Evolutionary conservation across 23 tunicate species (phyloP), one percentile per base, ranked within the genome.

Genomic region (Ciona savignyi): DNA sequence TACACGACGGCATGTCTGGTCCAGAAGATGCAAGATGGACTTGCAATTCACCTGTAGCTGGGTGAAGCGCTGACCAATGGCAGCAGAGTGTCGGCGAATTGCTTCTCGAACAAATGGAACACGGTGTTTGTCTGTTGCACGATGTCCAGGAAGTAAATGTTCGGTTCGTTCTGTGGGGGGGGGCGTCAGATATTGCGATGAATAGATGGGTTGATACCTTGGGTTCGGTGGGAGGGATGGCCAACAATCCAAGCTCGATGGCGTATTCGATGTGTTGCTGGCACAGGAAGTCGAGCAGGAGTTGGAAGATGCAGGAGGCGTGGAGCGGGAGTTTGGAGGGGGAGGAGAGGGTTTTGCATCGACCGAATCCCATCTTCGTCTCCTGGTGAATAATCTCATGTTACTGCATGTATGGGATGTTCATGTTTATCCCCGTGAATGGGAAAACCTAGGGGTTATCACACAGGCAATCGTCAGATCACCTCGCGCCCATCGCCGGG

Each of bases 91-190:
- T 93, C 98, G 63, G 84, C 87, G 33, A 93, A 93, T 72, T 93
- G 98, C 70, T 93, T 93, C 51, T 93, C 98, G 63, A 93, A 93
- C 66, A 93, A 70, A 74, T 93, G 98, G 60, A 86, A 93, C 11
- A 93, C 74, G 2, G 93, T 93, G 81, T 93, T 93, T 25, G 98
- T 80, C 72, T 93, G 93, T 74, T 93, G 95, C 21, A 82, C 95
- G 28, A 93, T 82, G 51, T 82, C 88, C 65, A 86, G 63, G 66
- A 93, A 82, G 60, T 82, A 93, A 3, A 93, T 70, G 63, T 93
- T 78, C 0, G 98, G 98, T 74, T 93, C 95, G 29, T 31, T 75
- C 87, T 82, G 29, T 22, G 24, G 71, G 22, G n/a, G n/a, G n/a
- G n/a, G n/a, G n/a, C 20, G 9, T 65, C n/a, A n/a, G n/a, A n/a